A percentile compares a stretch with the other conserved stretches of the same genome.
These are phyloP conservation scores for Ctenicera cuprea DNA, from an alignment of 2,888 invertebrate species.

Conservation along the genomic window DNA sequence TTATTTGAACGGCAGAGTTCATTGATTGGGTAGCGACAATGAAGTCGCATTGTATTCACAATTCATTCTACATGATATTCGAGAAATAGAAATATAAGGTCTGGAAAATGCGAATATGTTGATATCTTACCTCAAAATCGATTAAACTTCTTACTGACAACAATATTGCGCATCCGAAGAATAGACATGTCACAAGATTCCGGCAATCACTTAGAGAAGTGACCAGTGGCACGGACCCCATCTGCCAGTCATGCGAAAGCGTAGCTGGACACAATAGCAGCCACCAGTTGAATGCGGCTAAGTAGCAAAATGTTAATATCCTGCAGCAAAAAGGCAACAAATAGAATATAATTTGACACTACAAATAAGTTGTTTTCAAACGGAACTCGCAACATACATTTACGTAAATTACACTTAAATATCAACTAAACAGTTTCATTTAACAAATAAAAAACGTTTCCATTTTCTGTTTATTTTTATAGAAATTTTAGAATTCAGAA, in stretches of 20 bases:
- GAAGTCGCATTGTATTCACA: no score
- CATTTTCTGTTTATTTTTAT: no score
- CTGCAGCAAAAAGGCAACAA: conserved; percentile 73
- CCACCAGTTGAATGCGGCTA: conserved; percentile 90
- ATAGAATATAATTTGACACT: not conserved
- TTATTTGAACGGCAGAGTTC: no score
- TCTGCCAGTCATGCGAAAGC: conserved; percentile 93
- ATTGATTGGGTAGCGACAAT: no score
- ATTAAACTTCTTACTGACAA: conserved; percentile 78
- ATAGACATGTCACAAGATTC: conserved; percentile 83
- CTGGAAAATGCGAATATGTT: not conserved
- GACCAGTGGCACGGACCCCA: conserved; percentile 89
- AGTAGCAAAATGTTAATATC: conserved; percentile 86
- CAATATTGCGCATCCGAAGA: conserved; percentile 78
- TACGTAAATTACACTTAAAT: no score
- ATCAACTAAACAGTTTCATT: no score
- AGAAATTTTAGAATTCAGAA: no score
- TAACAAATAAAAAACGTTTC: no score
- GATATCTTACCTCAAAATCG: conserved; percentile 79
- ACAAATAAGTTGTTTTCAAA: no score
- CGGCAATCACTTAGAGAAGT: conserved; percentile 82
- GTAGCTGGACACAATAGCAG: conserved; percentile 86
- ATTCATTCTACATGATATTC: no score
- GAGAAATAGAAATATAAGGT: not conserved
- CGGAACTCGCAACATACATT: no score